Conservation (phyloP, 2,888 invertebrate species). For the Drosophila helvetica region DNA sequence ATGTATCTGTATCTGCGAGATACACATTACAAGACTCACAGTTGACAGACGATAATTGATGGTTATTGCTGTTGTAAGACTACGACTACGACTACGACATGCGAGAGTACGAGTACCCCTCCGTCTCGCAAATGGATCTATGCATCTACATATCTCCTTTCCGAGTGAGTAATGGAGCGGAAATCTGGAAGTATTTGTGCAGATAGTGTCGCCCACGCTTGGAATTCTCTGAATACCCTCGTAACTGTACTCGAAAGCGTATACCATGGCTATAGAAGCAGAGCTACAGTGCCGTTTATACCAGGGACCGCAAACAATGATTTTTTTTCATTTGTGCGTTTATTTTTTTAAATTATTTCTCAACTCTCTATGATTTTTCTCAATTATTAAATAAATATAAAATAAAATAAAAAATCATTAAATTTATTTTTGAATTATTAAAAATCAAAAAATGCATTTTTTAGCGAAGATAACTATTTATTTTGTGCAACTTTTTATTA, state of each 20-base stretch:
- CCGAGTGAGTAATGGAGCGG: slow-evolving; percentile 43
- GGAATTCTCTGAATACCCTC: not conserved
- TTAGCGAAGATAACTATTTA: too few species aligned
- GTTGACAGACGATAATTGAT: slow-evolving; percentile 68
- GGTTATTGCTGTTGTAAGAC: slow-evolving; percentile 49
- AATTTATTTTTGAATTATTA: too few species aligned
- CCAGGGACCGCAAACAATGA: too few species aligned
- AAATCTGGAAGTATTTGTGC: slow-evolving; percentile 43
- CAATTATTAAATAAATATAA: too few species aligned
- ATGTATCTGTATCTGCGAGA: slow-evolving; percentile 48
- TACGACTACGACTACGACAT: not conserved
- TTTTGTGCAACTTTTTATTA: too few species aligned
- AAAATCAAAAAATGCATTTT: too few species aligned
- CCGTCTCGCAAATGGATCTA: slow-evolving; percentile 18
- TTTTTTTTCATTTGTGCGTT: too few species aligned
- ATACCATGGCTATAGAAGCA: too few species aligned
- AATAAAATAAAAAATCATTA: too few species aligned
- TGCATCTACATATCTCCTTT: not conserved
- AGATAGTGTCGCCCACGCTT: slow-evolving; percentile 31
- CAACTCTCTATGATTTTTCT: too few species aligned
- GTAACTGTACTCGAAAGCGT: not conserved
- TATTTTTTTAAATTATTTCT: too few species aligned
- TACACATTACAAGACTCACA: slow-evolving; percentile 58
- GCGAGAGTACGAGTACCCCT: not conserved
- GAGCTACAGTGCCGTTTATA: too few species aligned